Base-by-base conservation (phyloP, 2,888 invertebrate species). In the Ichneumon xanthorius region DNA sequence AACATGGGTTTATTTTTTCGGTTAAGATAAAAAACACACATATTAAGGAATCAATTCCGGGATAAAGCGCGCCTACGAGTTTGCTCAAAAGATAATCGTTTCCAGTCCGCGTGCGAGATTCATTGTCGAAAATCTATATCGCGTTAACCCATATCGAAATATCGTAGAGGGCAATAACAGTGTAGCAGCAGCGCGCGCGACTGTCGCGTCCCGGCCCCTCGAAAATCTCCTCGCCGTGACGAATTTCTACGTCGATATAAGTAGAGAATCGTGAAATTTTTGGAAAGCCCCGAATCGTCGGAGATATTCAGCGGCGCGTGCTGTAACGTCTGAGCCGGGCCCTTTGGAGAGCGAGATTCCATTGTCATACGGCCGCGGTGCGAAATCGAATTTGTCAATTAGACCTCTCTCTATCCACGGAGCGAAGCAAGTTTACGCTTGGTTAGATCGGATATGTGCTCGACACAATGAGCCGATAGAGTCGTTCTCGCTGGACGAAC, bases 351-450 rank as follows among this genome's bases (percentile, higher is more conserved):
- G n/a, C 65, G 48, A 11, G 45, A 48, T 70, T 81, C 75, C 19
- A 82, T 82, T 75, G 75, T 78, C 48, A 75, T 53, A 78, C 71
- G 65, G 78, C 70, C 76, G 88, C 90, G 89, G 90, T 87, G 89
- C 89, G 90, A 92, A 93, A 94, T 94, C 91, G 92, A 93, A 93
- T 93, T 92, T 93, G 92, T 93, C 93, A 92, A 94, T 94, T 93
- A 93, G 92, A 92, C 90, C 89, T 87, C 89, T 82, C 45, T 45
- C 45, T 45, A 16, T 45, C 45, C 45, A 82, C 80, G 82, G 76
- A 68, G 67, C 90, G 72, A 16, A 81, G 84, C 88, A 90, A 90
- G 91, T 93, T 94, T 92, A 94, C 93, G 93, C 90, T 94, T 93
- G 93, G 93, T 93, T 94, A 91, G 75, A 86, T 84, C 78, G 87